Evolutionary conservation across 2,888 invertebrate genomes (phyloP).

Genomic region (Drosophila tripunctata): DNA sequence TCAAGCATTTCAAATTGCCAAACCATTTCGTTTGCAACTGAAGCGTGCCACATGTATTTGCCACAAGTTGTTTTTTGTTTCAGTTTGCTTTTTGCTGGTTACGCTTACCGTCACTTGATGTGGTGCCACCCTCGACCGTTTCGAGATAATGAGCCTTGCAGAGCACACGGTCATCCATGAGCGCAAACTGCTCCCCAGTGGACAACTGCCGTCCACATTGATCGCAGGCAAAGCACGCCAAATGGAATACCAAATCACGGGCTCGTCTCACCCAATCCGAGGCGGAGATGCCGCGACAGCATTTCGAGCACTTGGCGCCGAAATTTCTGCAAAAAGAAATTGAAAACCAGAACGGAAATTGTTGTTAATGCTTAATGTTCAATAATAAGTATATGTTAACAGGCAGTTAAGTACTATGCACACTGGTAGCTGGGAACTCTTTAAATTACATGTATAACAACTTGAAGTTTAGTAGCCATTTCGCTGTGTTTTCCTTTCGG

Average conservation of each 20-base stretch:
- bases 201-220: constrained; percentile 96
- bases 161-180: constrained; percentile 96
- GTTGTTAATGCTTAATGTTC: constrained; percentile 28
- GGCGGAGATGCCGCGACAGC: constrained; percentile 95
- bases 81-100: constrained; percentile 9
- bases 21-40: constrained; percentile 53
- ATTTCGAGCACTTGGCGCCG: constrained; percentile 98
- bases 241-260: constrained; percentile 96
- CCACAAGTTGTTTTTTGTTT: constrained; percentile 32
- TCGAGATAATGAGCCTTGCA: constrained; percentile 99
- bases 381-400: neutral
- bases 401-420: neutral
- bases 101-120: constrained; percentile 93
- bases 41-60: constrained; percentile 57
- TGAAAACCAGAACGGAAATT: constrained; percentile 54
- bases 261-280: constrained; percentile 99
- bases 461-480: no score
- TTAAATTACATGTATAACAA: no score
- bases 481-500: no score
- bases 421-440: neutral
- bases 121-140: constrained; percentile 95
- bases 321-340: constrained; percentile 90
- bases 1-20: constrained; percentile 67
- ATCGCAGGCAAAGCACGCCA: constrained; percentile 99
- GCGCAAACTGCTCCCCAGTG: constrained; percentile 98